These are phyloP conservation scores for Hyposmocoma kahamanoa DNA, from an alignment of 1,140 invertebrate genomes.

Conservation along the genomic window DNA sequence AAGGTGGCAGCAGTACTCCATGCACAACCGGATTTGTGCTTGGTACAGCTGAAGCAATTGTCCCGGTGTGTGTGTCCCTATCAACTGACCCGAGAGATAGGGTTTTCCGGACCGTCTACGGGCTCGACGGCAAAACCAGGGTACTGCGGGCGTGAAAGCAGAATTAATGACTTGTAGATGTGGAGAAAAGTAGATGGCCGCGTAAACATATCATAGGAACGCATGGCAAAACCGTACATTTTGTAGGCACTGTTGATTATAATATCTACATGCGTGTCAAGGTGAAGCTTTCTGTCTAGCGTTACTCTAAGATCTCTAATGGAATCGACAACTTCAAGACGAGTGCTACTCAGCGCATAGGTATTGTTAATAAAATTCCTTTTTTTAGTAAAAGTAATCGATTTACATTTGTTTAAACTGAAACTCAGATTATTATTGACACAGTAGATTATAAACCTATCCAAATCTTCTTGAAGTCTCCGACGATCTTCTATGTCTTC, in stretches of 20 bases:
- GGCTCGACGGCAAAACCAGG: too few relatives aligned
- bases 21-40: too few relatives aligned
- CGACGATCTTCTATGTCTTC: background rate
- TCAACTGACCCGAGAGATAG: too few relatives aligned
- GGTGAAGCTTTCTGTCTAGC: background rate
- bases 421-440: background rate
- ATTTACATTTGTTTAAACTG: conserved; percentile 2
- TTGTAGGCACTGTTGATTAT: conserved; percentile 14
- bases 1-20: too few relatives aligned
- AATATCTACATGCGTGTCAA: conserved; percentile 10
- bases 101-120: too few relatives aligned
- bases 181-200: conserved; percentile 7
- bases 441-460: background rate
- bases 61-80: too few relatives aligned
- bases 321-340: background rate
- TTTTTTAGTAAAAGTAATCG: conserved; percentile 2
- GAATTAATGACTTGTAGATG: conserved; percentile 13
- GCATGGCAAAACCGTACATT: conserved; percentile 17
- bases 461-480: conserved; percentile 2
- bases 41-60: too few relatives aligned
- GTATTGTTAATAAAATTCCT: background rate
- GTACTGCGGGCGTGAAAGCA: too few relatives aligned
- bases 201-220: conserved; percentile 6
- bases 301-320: conserved; percentile 1
- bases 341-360: background rate